Conservation (phyloP, 2,888 invertebrate genomes). For the Hemistola chrysoprasaria region DNA sequence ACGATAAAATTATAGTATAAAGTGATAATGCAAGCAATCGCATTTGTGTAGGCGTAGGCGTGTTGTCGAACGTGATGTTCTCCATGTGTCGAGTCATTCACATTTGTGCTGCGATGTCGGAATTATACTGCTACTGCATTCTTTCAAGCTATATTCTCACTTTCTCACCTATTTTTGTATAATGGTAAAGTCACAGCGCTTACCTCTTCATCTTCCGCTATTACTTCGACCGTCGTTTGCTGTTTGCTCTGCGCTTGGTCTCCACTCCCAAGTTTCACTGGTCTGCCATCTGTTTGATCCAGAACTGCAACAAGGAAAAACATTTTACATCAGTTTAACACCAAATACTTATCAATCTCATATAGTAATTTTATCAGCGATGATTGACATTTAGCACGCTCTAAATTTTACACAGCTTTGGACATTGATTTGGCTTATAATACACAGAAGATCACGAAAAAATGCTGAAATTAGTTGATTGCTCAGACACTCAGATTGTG, state of each 20-base stretch:
- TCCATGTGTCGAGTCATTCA: slow-evolving; percentile 8
- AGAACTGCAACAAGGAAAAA: slow-evolving; percentile 66
- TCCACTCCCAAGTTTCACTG: slow-evolving; percentile 51
- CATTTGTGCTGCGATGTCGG: not conserved
- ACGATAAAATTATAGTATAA: slow-evolving; percentile 19
- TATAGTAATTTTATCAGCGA: too few species aligned
- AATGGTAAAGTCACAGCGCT: too few species aligned
- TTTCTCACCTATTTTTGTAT: too few species aligned
- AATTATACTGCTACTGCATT: too few species aligned
- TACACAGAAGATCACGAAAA: too few species aligned
- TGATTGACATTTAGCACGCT: too few species aligned
- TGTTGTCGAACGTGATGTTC: slow-evolving; percentile 8
- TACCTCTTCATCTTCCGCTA: slow-evolving; percentile 74
- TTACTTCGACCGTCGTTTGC: slow-evolving; percentile 62
- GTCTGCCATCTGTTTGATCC: slow-evolving; percentile 64
- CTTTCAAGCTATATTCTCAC: too few species aligned
- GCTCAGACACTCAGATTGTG: too few species aligned
- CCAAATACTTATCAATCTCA: too few species aligned
- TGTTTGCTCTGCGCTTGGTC: slow-evolving; percentile 59
- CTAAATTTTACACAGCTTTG: too few species aligned
- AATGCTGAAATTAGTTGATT: too few species aligned
- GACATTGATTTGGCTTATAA: too few species aligned
- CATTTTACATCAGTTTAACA: slow-evolving; percentile 3
- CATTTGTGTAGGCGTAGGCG: slow-evolving; percentile 8
- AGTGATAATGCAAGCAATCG: slow-evolving; percentile 14